Percentiles rank a stretch among this genome's conserved stretches.
These are phyloP conservation scores for Drosophila pseudoananassae DNA, from an alignment of 1,140 invertebrate species.

Conservation along the genomic window DNA sequence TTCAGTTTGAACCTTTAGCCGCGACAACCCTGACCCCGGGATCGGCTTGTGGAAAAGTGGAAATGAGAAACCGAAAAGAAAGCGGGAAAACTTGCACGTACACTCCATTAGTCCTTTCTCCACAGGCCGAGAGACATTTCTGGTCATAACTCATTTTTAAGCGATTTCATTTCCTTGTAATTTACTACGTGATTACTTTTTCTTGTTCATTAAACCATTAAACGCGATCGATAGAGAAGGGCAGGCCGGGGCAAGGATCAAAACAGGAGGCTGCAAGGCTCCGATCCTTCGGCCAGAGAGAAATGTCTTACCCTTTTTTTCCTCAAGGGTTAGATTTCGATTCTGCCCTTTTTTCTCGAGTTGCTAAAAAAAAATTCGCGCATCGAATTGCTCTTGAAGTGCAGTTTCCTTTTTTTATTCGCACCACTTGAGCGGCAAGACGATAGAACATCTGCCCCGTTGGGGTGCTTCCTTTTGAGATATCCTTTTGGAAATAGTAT, in stretches of 20 bases:
- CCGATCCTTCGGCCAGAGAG: background rate
- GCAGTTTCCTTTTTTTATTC: constrained; percentile 32
- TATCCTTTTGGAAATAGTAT: constrained; percentile 12
- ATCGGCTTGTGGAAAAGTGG: background rate
- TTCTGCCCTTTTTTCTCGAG: constrained; percentile 29
- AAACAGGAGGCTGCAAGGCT: constrained; percentile 46
- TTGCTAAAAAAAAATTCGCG: constrained; percentile 75
- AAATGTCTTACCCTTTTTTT: constrained; percentile 13
- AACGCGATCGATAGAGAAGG: constrained; percentile 68
- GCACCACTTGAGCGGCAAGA: constrained; percentile 23
- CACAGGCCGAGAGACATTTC: constrained; percentile 15
- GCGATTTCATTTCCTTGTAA: constrained; percentile 76
- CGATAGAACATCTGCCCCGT: constrained; percentile 51
- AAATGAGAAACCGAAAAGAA: constrained; percentile 4
- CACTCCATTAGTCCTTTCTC: constrained; percentile 62
- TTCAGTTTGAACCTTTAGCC: constrained; percentile 58
- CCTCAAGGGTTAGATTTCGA: constrained; percentile 54
- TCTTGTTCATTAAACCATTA: constrained; percentile 80
- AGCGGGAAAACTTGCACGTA: constrained; percentile 57
- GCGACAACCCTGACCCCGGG: constrained; percentile 43
- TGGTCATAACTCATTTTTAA: constrained; percentile 74
- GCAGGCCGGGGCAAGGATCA: constrained; percentile 44
- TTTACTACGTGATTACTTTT: constrained; percentile 80
- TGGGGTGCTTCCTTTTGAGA: constrained; percentile 1
- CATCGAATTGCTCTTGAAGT: constrained; percentile 69